Percentiles rank a stretch among this genome's conserved stretches.
Conservation (phyloP, 2,113 vertebrate species). For the Pitta sordida region DNA sequence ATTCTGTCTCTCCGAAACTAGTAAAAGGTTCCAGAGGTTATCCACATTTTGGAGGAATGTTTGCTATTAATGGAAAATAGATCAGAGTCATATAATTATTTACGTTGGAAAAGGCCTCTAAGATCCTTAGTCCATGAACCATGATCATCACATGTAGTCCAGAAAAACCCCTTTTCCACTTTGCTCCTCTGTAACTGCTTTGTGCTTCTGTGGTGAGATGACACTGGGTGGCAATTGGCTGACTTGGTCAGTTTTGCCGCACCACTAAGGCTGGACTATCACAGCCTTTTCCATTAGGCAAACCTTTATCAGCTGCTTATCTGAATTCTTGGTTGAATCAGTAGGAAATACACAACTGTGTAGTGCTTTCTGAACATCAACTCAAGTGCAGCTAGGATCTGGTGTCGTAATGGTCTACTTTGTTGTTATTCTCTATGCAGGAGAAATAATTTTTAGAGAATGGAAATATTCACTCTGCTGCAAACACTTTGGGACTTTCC, state of each 20-base stretch:
- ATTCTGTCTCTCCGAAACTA: background rate
- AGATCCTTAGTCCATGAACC: background rate
- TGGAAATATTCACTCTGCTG: no score
- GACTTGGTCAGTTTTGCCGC: background rate
- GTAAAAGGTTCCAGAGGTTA: background rate
- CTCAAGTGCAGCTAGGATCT: background rate
- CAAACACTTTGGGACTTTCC: no score
- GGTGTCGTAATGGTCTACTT: background rate
- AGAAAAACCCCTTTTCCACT: background rate
- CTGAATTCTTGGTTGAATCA: background rate
- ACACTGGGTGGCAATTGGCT: background rate
- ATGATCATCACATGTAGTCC: no score
- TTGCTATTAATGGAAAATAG: background rate
- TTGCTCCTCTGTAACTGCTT: background rate
- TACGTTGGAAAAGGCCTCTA: background rate
- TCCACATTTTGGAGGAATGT: background rate
- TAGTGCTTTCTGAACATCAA: background rate
- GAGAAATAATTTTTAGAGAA: no score
- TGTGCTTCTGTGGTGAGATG: background rate
- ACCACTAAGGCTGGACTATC: background rate
- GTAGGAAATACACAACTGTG: background rate
- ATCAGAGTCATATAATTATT: background rate
- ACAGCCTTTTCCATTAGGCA: background rate
- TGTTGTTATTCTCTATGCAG: background rate
- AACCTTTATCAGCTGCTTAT: fast-evolving